Conservation (phyloP, 2,888 invertebrate genomes). For the Dynastes tityus region DNA sequence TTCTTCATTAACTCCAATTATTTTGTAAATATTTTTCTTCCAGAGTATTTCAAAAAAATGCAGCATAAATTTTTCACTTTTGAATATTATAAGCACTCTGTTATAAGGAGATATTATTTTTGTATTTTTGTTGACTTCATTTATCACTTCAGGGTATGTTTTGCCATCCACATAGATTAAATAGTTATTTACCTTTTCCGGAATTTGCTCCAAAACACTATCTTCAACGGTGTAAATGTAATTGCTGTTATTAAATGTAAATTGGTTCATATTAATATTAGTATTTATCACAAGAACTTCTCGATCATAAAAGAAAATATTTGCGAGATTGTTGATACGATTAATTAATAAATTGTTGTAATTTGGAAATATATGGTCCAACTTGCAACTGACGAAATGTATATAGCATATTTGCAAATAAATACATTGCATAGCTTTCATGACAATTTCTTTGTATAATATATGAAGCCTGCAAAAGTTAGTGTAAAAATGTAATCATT, state of each 20-base stretch:
- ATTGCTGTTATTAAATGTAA: not conserved
- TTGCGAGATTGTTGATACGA: not conserved
- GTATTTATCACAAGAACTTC: conserved; percentile 20
- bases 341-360: not conserved
- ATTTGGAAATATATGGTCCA: too few species aligned
- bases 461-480: too few species aligned
- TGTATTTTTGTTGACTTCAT: not conserved
- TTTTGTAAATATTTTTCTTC: conserved; percentile 36
- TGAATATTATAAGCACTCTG: conserved; percentile 16
- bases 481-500: too few species aligned
- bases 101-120: conserved; percentile 8
- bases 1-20: not conserved
- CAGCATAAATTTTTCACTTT: not conserved
- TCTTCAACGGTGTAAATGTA: conserved; percentile 18
- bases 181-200: conserved; percentile 20
- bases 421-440: too few species aligned
- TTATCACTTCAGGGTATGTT: not conserved
- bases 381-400: too few species aligned
- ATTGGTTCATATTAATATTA: not conserved
- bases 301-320: conserved; percentile 4
- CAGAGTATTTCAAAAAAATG: conserved; percentile 25
- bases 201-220: not conserved
- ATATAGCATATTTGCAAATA: too few species aligned
- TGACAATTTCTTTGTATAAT: too few species aligned
- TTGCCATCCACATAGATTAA: conserved; percentile 9